phyloP scores from a whole-genome alignment of 1,140 invertebrate genomes.

The Muscidifurax raptorellus region DNA sequence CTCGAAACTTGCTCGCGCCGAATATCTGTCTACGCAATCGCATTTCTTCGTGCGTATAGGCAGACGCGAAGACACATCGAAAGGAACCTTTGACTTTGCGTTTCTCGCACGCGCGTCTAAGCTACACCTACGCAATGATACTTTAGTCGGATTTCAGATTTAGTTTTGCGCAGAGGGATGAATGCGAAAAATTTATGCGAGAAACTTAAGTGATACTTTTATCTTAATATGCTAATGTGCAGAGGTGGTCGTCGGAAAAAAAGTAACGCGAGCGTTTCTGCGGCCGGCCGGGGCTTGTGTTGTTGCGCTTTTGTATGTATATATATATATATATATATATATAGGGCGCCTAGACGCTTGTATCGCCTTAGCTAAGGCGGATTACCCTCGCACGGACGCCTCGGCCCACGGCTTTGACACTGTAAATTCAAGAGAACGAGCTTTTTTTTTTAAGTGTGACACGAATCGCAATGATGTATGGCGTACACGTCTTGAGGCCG shows the following conservation, averaged over 20 bases:
- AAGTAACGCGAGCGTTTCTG: constrained; percentile 1
- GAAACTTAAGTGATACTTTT: constrained; percentile 21
- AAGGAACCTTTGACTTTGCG: background rate
- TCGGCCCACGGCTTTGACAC: background rate
- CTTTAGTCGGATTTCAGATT: constrained; percentile 2
- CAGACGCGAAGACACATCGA: background rate
- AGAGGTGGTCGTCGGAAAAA: background rate
- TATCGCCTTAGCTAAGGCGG: background rate
- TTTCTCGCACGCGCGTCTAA: too few relatives aligned
- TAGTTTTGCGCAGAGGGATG: background rate
- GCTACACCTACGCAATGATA: too few relatives aligned
- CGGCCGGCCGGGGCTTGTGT: background rate
- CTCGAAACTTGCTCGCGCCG: background rate
- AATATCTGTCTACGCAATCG: background rate
- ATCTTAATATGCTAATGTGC: constrained; percentile 20
- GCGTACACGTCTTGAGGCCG: too few relatives aligned
- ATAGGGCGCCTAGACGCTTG: background rate
- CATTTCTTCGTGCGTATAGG: background rate
- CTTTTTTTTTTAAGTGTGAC: background rate
- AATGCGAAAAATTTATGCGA: constrained; percentile 13
- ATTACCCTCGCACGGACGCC: background rate
- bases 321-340: background rate
- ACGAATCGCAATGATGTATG: background rate
- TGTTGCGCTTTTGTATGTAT: background rate
- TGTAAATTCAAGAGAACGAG: constrained; percentile 6